A percentile compares a stretch with the other conserved stretches of the same genome.
Conservation (phyloP, 2,888 invertebrate genomes). For the Cosmorhoe ocellata region DNA sequence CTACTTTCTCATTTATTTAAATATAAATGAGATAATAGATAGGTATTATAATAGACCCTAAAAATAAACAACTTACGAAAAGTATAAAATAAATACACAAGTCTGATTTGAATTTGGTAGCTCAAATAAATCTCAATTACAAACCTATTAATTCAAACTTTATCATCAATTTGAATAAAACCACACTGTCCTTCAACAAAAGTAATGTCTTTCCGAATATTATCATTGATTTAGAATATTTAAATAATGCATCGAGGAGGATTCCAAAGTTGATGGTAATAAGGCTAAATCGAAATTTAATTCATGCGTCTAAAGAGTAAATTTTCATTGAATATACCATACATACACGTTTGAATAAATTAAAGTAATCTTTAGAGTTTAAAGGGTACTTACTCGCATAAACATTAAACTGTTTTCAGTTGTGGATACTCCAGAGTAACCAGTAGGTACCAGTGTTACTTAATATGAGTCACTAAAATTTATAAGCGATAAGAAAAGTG, state of each 20-base stretch:
- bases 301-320: conserved; percentile 14
- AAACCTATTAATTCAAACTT: conserved; percentile 2
- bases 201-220: conserved; percentile 10
- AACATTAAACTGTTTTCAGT: conserved; percentile 6
- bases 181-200: conserved; percentile 14
- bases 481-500: too few relatives aligned
- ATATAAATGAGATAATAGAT: too few relatives aligned
- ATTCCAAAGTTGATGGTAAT: conserved; percentile 18
- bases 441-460: too few relatives aligned
- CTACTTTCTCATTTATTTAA: too few relatives aligned
- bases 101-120: too few relatives aligned
- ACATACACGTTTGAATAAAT: conserved; percentile 24
- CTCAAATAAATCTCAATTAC: conserved; percentile 16
- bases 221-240: conserved; percentile 13
- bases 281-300: conserved; percentile 22
- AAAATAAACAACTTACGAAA: too few relatives aligned
- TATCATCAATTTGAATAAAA: conserved; percentile 22
- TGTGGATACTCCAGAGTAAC: conserved; percentile 4
- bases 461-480: too few relatives aligned
- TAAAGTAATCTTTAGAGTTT: conserved; percentile 29
- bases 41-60: too few relatives aligned
- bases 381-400: conserved; percentile 20
- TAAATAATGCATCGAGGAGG: conserved; percentile 9
- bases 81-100: too few relatives aligned
- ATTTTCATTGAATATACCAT: conserved; percentile 22